Conservation (phyloP, 2,888 invertebrate genomes). For the Mactromeris polynyma region DNA sequence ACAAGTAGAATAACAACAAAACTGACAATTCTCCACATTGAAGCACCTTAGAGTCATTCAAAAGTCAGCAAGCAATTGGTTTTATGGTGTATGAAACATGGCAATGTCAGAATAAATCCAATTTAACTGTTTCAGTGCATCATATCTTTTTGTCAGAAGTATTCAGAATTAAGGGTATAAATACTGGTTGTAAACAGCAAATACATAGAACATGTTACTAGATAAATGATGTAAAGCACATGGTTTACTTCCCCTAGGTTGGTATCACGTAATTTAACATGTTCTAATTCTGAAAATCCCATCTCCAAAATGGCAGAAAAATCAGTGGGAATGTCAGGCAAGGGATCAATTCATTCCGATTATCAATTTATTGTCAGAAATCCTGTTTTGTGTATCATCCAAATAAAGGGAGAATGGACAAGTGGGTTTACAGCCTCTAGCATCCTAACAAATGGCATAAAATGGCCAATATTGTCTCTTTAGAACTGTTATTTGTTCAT, state of each 20-base stretch:
- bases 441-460: conserved; percentile 62
- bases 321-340: background rate
- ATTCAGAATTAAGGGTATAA: background rate
- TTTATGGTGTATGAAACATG: conserved; percentile 6
- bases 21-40: background rate
- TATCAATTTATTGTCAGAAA: conserved; percentile 67
- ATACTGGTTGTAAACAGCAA: background rate
- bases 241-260: background rate
- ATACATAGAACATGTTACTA: background rate
- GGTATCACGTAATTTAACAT: conserved; percentile 5
- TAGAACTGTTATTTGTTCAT: conserved; percentile 68
- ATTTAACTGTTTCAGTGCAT: background rate
- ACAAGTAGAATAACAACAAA: conserved; percentile 11
- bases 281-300: background rate
- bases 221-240: background rate
- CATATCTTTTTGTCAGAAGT: background rate
- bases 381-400: conserved; percentile 69
- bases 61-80: conserved; percentile 21
- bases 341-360: conserved; percentile 64
- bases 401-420: conserved; percentile 66
- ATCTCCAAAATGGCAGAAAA: conserved; percentile 9
- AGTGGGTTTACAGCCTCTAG: conserved; percentile 58
- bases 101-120: conserved; percentile 3
- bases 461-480: conserved; percentile 67
- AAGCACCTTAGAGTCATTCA: conserved; percentile 7